Base-by-base conservation (phyloP, 2,888 invertebrate species). In the Acrobasis suavella region DNA sequence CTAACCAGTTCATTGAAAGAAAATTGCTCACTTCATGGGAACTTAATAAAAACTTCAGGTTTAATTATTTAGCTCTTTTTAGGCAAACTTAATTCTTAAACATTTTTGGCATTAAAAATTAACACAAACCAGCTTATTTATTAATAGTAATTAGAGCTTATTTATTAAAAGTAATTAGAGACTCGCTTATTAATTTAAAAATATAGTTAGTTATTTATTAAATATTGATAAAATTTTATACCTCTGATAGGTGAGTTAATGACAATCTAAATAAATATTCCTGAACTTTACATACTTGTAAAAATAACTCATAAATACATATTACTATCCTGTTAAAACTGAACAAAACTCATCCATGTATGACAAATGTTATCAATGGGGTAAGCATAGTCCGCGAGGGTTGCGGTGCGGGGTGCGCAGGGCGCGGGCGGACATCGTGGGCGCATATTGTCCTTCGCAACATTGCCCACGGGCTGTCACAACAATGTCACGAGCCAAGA, bases 371-470 rank as follows among this genome's bases (percentile, higher is more conserved):
- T 61, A 61, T 61, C 61, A 42, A 9, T 61, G 15, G 61, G 52
- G 46, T 61, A 60, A 60, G 54, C 50, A 17, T 54, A 61, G 61
- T 56, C 49, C 32, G 15, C 46, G 55, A 62, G 38, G 55, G 17
- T 9, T 16, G 61, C 32, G 50, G 32, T 22, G 72, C 67, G 69
- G 74, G 70, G 75, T 70, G 72, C 73, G 71, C 70, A 70, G 73
- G 74, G 71, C 70, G 77, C 71, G 69, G 69, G 67, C 76, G 89
- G 90, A 90, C 74, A 82, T 77, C 81, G 91, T 89, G 83, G 90
- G 91, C 77, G 83, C 72, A 76, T 71, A 76, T 72, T 84, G 90
- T 86, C 89, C 89, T 89, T 90, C 89, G 80, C 82, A 80, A 76
- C 77, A 80, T 78, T 84, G 85, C 82, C 83, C 82, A 82, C 81